phyloP scores from a whole-genome alignment of 2,797 vertebrate species.

The Alca torda region DNA sequence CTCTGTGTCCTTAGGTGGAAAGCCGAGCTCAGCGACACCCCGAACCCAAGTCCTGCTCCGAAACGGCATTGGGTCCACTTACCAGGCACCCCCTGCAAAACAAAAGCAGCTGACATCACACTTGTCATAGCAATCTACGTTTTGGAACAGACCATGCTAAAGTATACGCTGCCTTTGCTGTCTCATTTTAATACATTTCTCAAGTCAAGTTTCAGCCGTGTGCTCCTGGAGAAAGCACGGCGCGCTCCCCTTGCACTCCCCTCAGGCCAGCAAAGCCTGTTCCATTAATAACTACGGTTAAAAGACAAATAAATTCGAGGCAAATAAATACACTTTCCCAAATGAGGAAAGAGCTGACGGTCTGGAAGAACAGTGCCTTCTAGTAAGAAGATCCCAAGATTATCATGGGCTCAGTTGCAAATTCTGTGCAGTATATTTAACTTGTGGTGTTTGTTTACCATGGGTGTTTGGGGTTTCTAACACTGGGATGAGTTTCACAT shows the following conservation, averaged over 20 bases:
- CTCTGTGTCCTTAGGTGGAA: background rate
- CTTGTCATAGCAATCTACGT: background rate
- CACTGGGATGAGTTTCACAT: fast-evolving
- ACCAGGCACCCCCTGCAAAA: background rate
- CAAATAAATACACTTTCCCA: background rate
- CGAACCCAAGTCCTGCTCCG: background rate
- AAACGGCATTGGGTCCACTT: background rate
- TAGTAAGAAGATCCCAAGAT: background rate
- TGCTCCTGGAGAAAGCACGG: background rate
- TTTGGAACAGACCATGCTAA: background rate
- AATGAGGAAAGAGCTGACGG: background rate
- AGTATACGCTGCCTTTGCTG: background rate
- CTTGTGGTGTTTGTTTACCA: background rate
- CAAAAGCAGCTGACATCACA: background rate
- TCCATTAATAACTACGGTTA: background rate
- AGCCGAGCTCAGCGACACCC: background rate
- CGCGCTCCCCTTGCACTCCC: fast-evolving
- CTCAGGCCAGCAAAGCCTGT: background rate
- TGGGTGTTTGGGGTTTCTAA: background rate
- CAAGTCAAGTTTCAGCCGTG: background rate
- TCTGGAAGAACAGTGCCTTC: background rate
- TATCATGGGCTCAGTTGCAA: fast-evolving
- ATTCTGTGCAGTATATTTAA: background rate
- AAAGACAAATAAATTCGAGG: background rate
- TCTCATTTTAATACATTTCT: background rate